Base-by-base conservation (phyloP, 2,113 vertebrate genomes). In the Leptobrachium ailaonicum region DNA sequence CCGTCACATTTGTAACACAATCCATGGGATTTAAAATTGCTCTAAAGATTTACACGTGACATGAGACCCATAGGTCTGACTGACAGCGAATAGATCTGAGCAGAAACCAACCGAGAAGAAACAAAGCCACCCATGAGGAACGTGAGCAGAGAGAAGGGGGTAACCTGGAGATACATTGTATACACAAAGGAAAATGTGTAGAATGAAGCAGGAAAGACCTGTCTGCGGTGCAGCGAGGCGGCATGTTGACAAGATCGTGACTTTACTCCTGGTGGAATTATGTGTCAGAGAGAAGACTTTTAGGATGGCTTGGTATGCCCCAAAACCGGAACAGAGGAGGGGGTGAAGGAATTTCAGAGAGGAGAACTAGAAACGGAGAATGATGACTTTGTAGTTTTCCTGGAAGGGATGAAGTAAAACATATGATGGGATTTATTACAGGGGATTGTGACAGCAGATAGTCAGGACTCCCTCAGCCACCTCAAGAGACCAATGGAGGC, bases 1-100 rank as follows among this genome's bases (percentile, higher is more conserved):
- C 56, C 12, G 6, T 77, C 67, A 64, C 58, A 68, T 68, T 77
- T 53, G 41, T 56, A 68, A 68, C 56, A 4, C 67, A 71, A 71
- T 50, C n/a, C 44, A 47, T 11, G 44, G 67, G 66, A 77, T 6
- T 56, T 44, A 44, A 20, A 45, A 5, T 42, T 42, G n/a, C 45
- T 64, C 4, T 14, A 56, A 2, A 43, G 20, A 64, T 67, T 54
- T n/a, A 8, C 47, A 45, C 41, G 66, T 41, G 7, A 53, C 60
- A 45, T 69, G 75, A 42, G 44, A 10, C 10, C 10, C 56, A 60
- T 32, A 32, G 20, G 13, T 60, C 10, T 12, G 11, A 12, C 11
- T 60, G 56, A 12, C 56, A 60, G 56, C 13, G 2, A 14, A 14
- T 60, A 12, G 56, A 60, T 60, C 13, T 13, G 56, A 14, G 56